Conservation (phyloP, 2,113 vertebrate species). For the Rattus rattus region DNA sequence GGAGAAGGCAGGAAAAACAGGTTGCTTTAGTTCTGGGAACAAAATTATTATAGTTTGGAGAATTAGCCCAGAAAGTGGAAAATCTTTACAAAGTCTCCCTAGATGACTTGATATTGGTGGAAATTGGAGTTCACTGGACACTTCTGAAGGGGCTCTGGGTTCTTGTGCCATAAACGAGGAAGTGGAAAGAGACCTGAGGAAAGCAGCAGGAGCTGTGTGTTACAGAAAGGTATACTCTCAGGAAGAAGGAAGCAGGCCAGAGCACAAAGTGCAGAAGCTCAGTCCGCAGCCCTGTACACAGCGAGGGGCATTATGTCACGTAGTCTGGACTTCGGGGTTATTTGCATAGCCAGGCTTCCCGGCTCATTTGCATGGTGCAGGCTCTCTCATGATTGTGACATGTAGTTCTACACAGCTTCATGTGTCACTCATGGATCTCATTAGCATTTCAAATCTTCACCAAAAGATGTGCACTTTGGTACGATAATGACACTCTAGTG, state of each 20-base stretch:
- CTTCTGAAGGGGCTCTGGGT: neutral
- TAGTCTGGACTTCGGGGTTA: neutral
- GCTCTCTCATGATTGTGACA: neutral
- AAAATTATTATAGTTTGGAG: neutral
- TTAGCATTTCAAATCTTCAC: neutral
- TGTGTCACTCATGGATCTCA: neutral
- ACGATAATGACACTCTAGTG: neutral
- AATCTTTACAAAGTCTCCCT: neutral
- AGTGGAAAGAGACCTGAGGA: neutral
- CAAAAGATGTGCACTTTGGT: neutral
- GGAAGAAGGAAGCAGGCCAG: neutral
- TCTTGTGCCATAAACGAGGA: neutral
- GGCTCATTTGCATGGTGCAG: neutral
- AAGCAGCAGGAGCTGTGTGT: neutral
- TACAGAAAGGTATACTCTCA: neutral
- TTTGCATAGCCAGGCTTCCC: neutral
- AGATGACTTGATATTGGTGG: neutral
- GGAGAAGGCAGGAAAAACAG: neutral
- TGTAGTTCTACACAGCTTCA: neutral
- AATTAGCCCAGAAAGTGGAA: neutral
- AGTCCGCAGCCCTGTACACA: neutral
- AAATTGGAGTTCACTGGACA: too few relatives aligned
- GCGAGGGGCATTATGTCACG: neutral
- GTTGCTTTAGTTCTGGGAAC: neutral
- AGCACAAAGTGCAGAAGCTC: neutral